Conservation (phyloP, 2,113 vertebrate species). For the Trematocara marginatum region DNA sequence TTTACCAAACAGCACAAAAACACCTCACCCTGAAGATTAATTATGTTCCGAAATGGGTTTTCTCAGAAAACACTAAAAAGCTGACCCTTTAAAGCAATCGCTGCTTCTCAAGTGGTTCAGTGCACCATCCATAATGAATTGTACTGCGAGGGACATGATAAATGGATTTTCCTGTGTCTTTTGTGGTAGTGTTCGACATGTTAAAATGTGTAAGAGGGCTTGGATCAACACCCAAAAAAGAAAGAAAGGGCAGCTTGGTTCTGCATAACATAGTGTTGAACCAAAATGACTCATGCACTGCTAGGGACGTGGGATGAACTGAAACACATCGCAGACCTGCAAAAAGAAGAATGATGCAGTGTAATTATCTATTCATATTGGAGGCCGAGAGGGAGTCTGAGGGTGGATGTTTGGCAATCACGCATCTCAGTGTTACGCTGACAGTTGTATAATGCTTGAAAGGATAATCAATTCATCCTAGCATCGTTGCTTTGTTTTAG, state of each 20-base stretch:
- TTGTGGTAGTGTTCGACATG: constrained; percentile 47
- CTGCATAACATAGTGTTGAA: background rate
- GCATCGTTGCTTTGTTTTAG: constrained; percentile 5
- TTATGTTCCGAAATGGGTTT: constrained; percentile 67
- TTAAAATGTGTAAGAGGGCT: constrained; percentile 53
- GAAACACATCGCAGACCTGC: constrained; percentile 25
- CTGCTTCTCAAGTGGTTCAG: constrained; percentile 65
- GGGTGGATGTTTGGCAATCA: constrained; percentile 43
- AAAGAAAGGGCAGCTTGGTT: constrained; percentile 12
- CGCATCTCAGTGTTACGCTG: constrained; percentile 13
- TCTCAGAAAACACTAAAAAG: constrained; percentile 53
- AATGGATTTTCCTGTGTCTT: constrained; percentile 61
- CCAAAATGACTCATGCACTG: constrained; percentile 23
- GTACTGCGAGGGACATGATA: constrained; percentile 54
- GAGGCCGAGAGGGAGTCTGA: constrained; percentile 30
- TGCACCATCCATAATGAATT: constrained; percentile 71
- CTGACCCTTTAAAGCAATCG: constrained; percentile 67
- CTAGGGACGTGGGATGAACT: constrained; percentile 20
- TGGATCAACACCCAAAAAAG: constrained; percentile 18
- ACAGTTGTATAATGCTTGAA: constrained; percentile 44
- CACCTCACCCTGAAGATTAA: constrained; percentile 56
- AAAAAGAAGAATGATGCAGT: constrained; percentile 32
- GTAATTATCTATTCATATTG: constrained; percentile 46
- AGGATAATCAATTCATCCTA: constrained; percentile 52
- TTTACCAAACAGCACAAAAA: constrained; percentile 37